phyloP scores from a whole-genome alignment of 1,140 invertebrate species.

The Physella acuta region DNA sequence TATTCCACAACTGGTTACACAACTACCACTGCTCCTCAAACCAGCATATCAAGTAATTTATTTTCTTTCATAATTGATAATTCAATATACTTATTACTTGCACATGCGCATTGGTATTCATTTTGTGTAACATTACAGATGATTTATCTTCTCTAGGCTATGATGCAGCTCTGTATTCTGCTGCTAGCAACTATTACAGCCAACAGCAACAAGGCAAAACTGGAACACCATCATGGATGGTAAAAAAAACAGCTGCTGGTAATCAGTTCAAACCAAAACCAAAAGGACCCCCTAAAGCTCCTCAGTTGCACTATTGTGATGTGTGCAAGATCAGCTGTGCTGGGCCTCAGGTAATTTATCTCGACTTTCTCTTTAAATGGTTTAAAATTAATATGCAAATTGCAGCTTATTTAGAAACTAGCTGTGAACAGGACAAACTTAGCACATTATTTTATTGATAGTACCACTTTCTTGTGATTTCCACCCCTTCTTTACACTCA shows the following conservation, averaged over 20 bases:
- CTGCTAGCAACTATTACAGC: constrained; percentile 87
- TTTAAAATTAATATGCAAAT: background rate
- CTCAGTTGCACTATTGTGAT: constrained; percentile 60
- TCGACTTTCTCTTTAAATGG: background rate
- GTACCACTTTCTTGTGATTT: too few relatives aligned
- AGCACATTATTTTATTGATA: too few relatives aligned
- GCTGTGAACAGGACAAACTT: too few relatives aligned
- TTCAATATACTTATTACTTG: too few relatives aligned
- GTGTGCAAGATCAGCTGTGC: constrained; percentile 97
- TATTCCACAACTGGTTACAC: constrained; percentile 46
- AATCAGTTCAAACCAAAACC: constrained; percentile 64
- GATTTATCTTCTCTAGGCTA: constrained; percentile 66
- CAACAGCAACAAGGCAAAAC: constrained; percentile 66
- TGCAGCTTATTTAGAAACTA: too few relatives aligned
- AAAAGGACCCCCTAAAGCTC: constrained; percentile 52
- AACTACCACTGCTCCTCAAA: constrained; percentile 38
- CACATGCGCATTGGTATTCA: background rate
- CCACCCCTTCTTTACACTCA: too few relatives aligned
- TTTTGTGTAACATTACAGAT: background rate
- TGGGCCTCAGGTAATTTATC: constrained; percentile 74
- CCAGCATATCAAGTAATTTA: constrained; percentile 38
- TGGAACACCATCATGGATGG: constrained; percentile 69
- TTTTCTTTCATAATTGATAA: constrained; percentile 7
- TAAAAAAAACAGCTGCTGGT: constrained; percentile 64
- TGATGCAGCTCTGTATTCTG: constrained; percentile 89